Percentiles rank a stretch among this genome's conserved stretches.
Conservation (phyloP, 2,797 vertebrate genomes). For the Valencia hispanica region DNA sequence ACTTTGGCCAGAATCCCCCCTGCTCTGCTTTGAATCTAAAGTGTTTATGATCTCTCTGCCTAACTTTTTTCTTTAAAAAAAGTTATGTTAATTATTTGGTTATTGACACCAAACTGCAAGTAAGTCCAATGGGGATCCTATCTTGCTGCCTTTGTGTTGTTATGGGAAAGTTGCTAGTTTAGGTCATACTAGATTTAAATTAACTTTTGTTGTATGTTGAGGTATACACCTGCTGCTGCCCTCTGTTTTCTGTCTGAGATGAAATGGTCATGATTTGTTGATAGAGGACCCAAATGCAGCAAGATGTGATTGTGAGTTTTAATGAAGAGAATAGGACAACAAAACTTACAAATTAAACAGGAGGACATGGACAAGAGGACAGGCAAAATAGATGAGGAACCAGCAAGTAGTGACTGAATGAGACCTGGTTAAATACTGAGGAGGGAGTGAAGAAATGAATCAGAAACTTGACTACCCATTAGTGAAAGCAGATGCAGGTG, state of each 20-base stretch:
- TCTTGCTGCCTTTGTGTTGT: not conserved
- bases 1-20: not conserved
- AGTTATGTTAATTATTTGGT: not conserved
- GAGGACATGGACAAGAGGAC: no score
- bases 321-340: no score
- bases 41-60: not conserved
- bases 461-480: no score
- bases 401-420: no score
- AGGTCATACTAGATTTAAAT: not conserved
- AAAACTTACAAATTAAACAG: no score
- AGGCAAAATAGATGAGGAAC: no score
- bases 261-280: not conserved
- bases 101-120: not conserved
- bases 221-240: not conserved
- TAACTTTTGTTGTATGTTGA: not conserved
- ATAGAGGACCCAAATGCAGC: no score
- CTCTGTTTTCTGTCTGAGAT: not conserved
- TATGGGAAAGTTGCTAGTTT: not conserved
- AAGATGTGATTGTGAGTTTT: no score
- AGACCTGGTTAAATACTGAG: no score
- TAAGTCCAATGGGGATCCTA: not conserved
- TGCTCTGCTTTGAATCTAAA: not conserved
- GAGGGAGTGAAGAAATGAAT: no score
- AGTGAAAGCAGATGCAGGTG: no score
- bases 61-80: not conserved